Evolutionary conservation across 2,797 vertebrate genomes (phyloP), one percentile per base, ranked within the genome.

Genomic region (Spondyliosoma cantharus): DNA sequence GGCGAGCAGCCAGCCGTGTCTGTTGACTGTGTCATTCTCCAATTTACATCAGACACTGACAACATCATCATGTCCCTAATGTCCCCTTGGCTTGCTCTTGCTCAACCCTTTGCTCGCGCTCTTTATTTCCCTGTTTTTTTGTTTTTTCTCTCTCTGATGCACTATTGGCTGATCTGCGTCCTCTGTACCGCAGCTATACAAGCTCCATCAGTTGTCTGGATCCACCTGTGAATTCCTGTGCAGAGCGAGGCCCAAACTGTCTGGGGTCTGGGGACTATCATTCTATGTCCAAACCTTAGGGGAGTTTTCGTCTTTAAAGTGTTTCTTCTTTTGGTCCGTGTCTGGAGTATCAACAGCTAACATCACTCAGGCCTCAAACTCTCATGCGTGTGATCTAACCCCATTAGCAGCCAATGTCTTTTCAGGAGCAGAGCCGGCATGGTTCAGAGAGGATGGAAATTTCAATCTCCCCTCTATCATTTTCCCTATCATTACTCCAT

Each of bases 401-500:
- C 93, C 94, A 94, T 93, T 94, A 94, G 80, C 91, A 93, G 81
- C 90, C 92, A 93, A 93, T 92, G 92, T 92, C 91, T 93, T 92
- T 93, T 80, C 90, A 95, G 96, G 94, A 96, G 95, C 94, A 95
- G 96, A 96, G 96, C 96, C 94, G 95, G 95, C 94, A 96, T 95
- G 96, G 96, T 97, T 97, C 96, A 97, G 94, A 93, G 96, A 95
- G 94, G 96, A 97, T 96, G 96, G 96, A 95, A 97, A 97, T 97
- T 97, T 97, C 97, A 97, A 98, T 99, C 97, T 99, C 95, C 95
- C 95, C 95, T 97, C 96, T 97, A 97, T 98, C 97, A 98, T 98
- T 98, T 99, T 98, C 97, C 90, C 97, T 97, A 97, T 99, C 98
- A 98, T 99, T 99, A 98, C 96, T 97, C 95, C 96, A 95, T 96